phyloP scores from a whole-genome alignment of 2,113 vertebrate species.

The Gallinago undulata region DNA sequence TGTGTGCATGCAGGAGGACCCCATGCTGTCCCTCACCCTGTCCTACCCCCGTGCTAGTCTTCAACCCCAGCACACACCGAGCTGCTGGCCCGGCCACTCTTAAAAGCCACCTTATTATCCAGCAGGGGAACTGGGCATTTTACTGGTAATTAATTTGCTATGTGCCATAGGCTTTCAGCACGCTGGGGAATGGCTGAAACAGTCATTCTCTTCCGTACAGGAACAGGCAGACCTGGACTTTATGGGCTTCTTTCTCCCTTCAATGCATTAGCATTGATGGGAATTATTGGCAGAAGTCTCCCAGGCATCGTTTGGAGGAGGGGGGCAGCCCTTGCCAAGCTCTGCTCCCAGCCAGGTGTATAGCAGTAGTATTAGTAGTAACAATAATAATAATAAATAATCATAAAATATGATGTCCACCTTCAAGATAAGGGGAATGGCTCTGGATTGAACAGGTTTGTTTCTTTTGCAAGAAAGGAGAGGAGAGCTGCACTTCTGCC shows the following conservation, averaged over 20 bases:
- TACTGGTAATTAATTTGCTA: neutral
- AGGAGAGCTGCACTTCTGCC: neutral
- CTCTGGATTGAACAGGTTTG: neutral
- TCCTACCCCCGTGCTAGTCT: neutral
- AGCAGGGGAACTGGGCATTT: neutral
- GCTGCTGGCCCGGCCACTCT: fast-evolving
- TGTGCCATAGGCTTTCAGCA: neutral
- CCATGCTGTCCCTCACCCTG: neutral
- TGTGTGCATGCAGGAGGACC: neutral
- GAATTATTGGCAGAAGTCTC: neutral
- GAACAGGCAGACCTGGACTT: neutral
- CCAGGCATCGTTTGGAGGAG: neutral
- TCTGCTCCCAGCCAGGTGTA: neutral
- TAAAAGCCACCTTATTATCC: neutral
- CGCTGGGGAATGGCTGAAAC: neutral
- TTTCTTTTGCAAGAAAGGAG: neutral
- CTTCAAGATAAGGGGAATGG: neutral
- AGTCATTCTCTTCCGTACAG: neutral
- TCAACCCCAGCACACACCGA: neutral
- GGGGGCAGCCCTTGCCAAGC: neutral
- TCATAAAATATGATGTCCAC: neutral
- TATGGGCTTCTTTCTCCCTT: neutral
- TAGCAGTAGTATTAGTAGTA: neutral
- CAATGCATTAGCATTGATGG: neutral
- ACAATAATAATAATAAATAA: neutral